Base-by-base conservation (phyloP, 2,797 vertebrate genomes). In the Diplodus puntazzo region DNA sequence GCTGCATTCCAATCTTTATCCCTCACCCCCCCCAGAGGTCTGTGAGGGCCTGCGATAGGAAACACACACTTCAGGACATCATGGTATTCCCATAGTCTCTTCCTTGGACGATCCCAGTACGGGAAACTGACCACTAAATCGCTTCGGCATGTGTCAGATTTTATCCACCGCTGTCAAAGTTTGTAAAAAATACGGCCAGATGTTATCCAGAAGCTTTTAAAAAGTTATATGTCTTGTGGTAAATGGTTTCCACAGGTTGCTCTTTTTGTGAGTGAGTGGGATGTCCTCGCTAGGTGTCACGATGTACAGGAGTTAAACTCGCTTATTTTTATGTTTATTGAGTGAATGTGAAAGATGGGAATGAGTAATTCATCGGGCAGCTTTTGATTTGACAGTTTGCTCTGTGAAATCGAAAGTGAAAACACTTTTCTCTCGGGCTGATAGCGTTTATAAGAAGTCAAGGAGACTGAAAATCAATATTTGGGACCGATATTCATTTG, bases 1-100 rank as follows among this genome's bases (percentile, higher is more conserved):
- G 90, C 90, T 80, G 57, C 52, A 8, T 77, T 87, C 89, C 90
- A 77, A 69, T 74, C 34, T 81, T 73, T 67, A 69, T 81, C 58
- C 61, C 75, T 70, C 54, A 61, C 79, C 74, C 66, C 30, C 30
- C 30, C 39, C 53, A 69, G 55, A 66, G 61, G 54, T 79, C 34
- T 82, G 43, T 75, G 58, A 67, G 52, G 68, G 49, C 53, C 60
- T 73, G 17, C 48, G 30, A 43, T 69, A 11, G 68, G 46, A 58
- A 53, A 53, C 43, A 59, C 16, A 59, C 77, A 68, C 48, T 58
- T 80, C 42, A 67, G 27, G 20, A 78, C 60, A 60, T 73, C 45
- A 67, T 77, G 62, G 30, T 62, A 62, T 80, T 84, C 54, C 70
- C 61, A 75, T 59, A 64, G 27, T 69, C 48, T 54, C 25, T 34